Evolutionary conservation across 2,113 vertebrate species (phyloP).

Genomic region (Genyomyrus donnyi): DNA sequence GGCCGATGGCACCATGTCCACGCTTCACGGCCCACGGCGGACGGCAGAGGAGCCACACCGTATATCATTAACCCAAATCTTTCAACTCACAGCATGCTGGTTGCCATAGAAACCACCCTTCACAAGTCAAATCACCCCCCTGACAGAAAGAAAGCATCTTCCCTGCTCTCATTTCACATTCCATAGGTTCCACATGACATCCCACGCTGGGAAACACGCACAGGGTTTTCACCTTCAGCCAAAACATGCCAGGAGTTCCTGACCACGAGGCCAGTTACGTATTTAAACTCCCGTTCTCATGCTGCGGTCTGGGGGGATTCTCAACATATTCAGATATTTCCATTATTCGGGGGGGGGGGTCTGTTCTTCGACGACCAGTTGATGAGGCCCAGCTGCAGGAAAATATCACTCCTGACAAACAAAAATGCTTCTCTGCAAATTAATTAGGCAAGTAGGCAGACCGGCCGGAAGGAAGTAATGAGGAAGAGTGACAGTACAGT

Average conservation of each 20-base stretch:
- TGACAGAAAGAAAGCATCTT: background rate
- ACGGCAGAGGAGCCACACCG: constrained; percentile 22
- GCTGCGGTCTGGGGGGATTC: background rate
- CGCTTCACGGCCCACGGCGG: background rate
- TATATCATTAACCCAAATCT: constrained; percentile 45
- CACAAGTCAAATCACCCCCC: constrained; percentile 15
- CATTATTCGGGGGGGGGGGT: background rate
- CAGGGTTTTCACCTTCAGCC: background rate
- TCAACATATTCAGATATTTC: background rate
- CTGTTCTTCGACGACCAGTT: background rate
- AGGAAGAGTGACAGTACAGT: background rate
- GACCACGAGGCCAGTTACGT: background rate
- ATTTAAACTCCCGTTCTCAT: background rate
- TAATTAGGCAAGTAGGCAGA: background rate
- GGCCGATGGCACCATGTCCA: background rate
- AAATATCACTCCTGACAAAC: background rate
- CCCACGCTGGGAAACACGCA: background rate
- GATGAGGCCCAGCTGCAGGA: background rate
- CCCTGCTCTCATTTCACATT: background rate
- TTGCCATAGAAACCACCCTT: constrained; percentile 45
- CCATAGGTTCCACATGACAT: background rate
- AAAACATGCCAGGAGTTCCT: background rate
- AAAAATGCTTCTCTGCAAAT: background rate
- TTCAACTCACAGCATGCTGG: constrained; percentile 31
- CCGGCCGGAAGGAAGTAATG: background rate